Base-by-base conservation (phyloP, 1,140 invertebrate species). In the Philotrypesis tridentata region DNA sequence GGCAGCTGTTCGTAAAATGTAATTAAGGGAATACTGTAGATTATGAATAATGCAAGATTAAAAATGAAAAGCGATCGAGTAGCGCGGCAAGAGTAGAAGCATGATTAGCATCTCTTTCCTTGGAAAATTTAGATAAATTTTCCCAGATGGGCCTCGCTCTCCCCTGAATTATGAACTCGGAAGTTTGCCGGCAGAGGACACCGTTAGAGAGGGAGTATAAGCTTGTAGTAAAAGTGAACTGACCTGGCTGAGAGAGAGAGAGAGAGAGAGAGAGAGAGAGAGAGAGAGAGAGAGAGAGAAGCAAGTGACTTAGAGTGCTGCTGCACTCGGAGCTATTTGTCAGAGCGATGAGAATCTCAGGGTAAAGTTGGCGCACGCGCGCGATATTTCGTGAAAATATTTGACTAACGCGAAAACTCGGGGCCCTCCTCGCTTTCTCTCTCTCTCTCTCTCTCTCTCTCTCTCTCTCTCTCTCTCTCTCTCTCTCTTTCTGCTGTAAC, bases 351-450 rank as follows among this genome's bases (percentile, higher is more conserved):
- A 72, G 40, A 77, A 77, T 77, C 65, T 77, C 74, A 25, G 27
- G 21, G n/a, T 37, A 63, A 82, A 70, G 63, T 43, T 82, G 33
- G 74, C 25, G 48, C 70, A 60, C 63, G 6, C 23, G 25, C 73
- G 74, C 65, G 63, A 71, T 82, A 71, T 82, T 70, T 71, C 65
- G 65, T 21, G 74, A 73, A 82, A 82, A 82, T 82, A 77, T 77
- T 82, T 82, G 80, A 81, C 80, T 63, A 82, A 77, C 67, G 63
- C 55, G 74, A 71, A 76, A 82, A 77, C 60, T 75, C 72, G 55
- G n/a, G 14, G 70, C 17, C 43, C 31, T 17, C 55, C 27, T 17
- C 0, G 27, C 37, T 27, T n/a, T 43, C 21, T 25, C 23, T 48
- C 33, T 60, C 55, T 17, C 23, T 60, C 25, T 73, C 12, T 27